A percentile compares a stretch with the other conserved stretches of the same genome.
Evolutionary conservation across 2,113 vertebrate genomes (phyloP).

Genomic region (Ascaphus truei): DNA sequence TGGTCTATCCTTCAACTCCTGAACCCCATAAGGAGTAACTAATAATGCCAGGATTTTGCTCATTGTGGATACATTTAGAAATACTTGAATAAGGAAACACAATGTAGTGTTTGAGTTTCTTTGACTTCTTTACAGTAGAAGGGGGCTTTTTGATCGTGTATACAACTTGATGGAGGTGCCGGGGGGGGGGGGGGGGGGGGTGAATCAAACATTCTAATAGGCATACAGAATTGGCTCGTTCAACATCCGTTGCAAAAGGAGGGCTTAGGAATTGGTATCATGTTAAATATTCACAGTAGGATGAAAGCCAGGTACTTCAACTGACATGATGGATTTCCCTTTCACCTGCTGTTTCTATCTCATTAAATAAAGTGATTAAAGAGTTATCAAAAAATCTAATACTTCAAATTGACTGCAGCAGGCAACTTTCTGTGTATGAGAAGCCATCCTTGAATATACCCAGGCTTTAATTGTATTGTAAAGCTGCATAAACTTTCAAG

Average conservation of each 20-base stretch:
- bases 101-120: too few species aligned
- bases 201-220: slow-evolving; percentile 36
- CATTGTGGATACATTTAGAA: too few species aligned
- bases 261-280: neutral
- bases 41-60: too few species aligned
- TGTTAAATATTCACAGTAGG: slow-evolving; percentile 38
- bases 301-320: slow-evolving; percentile 32
- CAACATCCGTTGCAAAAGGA: slow-evolving; percentile 22
- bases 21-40: too few species aligned
- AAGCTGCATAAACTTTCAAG: slow-evolving; percentile 41
- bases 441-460: neutral
- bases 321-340: slow-evolving; percentile 47
- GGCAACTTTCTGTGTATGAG: slow-evolving; percentile 21
- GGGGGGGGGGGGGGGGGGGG: slow-evolving; percentile 30
- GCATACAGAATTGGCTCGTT: neutral
- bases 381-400: slow-evolving; percentile 57
- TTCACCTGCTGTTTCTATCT: slow-evolving; percentile 49
- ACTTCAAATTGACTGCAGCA: slow-evolving; percentile 46
- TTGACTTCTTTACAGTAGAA: too few species aligned
- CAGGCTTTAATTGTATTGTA: slow-evolving; percentile 43
- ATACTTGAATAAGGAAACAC: too few species aligned
- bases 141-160: too few species aligned
- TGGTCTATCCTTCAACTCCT: too few species aligned
- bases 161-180: slow-evolving; percentile 3
- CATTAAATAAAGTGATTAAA: slow-evolving; percentile 54